Evolutionary conservation across 1,140 invertebrate species (phyloP), one percentile per base, ranked within the genome.

Genomic region (Drosophila tristis): DNA sequence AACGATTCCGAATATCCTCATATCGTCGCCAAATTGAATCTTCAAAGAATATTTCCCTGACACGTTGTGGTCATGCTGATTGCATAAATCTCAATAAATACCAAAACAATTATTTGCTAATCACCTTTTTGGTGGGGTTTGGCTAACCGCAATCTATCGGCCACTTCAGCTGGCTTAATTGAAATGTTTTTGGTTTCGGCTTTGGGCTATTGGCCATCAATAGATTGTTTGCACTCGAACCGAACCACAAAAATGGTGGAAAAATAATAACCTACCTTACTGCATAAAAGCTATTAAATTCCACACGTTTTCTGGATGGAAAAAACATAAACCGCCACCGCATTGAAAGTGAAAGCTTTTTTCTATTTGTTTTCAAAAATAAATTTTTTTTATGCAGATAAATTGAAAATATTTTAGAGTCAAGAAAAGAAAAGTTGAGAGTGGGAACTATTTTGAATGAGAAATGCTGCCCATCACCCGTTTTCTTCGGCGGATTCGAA

Each of bases 291-390:
- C 62, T 61, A 66, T 62, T 71, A 62, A 60, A 59, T 57, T 68
- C 58, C 58, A 47, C 61, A 82, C 65, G 71, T 63, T 74, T 81
- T 77, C 59, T 56, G 61, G 56, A 44, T 35, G 47, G 59, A 73
- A 50, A 63, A 72, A 64, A 64, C 45, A 48, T 23, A 20, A 8
- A 56, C 54, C 74, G 62, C 81, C 70, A 81, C 78, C 81, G 60
- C 74, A 71, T 55, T 61, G 65, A 66, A 87, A 86, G 81, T 87
- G 81, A 86, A 86, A 86, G 82, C 74, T 74, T 29, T 48, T 65
- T 66, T 53, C 35, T 74, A 49, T 75, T 81, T 62, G 15, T 64
- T 67, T 78, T 35, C 26, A 56, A 58, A 74, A 78, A 65, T 56
- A 60, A 31, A 39, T 62, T 59, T 53, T 70, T 35, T 29, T 16